A percentile compares a stretch with the other conserved stretches of the same genome.
These are phyloP conservation scores for Capreolus pygargus DNA, from an alignment of 2,113 vertebrate species.

Conservation along the genomic window DNA sequence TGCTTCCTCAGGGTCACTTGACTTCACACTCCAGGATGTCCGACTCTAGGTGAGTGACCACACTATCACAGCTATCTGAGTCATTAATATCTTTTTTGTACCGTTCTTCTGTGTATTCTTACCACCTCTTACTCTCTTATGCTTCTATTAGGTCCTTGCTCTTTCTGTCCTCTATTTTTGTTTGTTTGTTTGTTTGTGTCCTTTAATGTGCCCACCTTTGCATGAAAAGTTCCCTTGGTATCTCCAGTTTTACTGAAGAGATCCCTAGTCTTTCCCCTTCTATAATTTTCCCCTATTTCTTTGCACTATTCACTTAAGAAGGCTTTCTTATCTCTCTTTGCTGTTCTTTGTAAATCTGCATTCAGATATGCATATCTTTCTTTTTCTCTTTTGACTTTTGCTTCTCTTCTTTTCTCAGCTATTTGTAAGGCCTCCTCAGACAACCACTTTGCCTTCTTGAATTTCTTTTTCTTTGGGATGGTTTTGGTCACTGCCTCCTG, in stretches of 20 bases:
- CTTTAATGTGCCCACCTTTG: background rate
- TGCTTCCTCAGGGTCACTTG: background rate
- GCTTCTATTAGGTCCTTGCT: background rate
- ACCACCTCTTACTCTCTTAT: background rate
- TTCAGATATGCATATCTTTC: background rate
- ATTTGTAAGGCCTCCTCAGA: background rate
- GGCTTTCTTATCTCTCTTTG: background rate
- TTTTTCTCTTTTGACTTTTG: background rate
- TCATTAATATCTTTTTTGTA: background rate
- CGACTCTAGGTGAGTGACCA: background rate
- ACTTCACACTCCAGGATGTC: background rate
- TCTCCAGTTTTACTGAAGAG: background rate
- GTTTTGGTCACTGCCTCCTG: background rate
- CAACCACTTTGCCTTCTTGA: background rate
- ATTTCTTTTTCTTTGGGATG: background rate
- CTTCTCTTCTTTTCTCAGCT: background rate
- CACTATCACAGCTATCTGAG: background rate
- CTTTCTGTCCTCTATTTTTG: background rate
- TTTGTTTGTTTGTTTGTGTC: background rate
- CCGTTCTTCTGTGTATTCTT: background rate
- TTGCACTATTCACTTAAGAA: background rate
- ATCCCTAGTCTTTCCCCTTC: background rate
- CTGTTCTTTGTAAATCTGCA: background rate
- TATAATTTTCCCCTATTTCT: background rate
- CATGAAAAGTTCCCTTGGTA: background rate